Evolutionary conservation across 1,140 invertebrate genomes (phyloP), one percentile per base, ranked within the genome.

Genomic region (Piezodorus guildinii): DNA sequence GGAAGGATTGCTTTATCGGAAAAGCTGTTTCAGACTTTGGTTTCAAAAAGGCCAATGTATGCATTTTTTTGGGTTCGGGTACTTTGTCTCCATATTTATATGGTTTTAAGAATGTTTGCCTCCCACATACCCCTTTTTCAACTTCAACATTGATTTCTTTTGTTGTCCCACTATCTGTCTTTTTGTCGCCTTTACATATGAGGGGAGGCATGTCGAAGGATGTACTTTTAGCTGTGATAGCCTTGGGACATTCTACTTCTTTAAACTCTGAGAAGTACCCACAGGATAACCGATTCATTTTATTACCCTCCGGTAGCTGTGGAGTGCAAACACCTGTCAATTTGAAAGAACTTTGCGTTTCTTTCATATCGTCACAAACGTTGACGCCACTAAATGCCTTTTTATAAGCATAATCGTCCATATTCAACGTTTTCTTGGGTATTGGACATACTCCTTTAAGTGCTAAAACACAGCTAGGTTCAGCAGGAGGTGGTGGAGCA

Each of bases 391-490:
- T 34, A n/a, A 27, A 27, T 34, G 54, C 23, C 6, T 27, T 27
- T 58, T 58, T 25, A 27, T 27, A 25, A 21, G 25, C 54, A 23
- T 58, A 58, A 25, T 25, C 54, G 10, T 58, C 54, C 21, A 58
- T 12, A 27, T 34, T 27, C 8, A 34, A 2, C 14, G 54, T 6
- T 9, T 27, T 34, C 16, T 58, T 58, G 6, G 21, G 21, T 52
- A 15, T 21, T 21, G 23, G 8, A 12, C 15, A 58, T 5, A 25
- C 30, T n/a, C 15, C 54, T 23, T 23, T 58, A 21, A 21, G 6
- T n/a, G 16, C 25, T 8, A 58, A 10, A 27, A 21, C 16, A 23
- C 25, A 21, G 21, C 4, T n/a, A 15, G 21, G 21, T 21, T 6
- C 23, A 9, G 21, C 9, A 8, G 54, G 15, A 8, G 54, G 21